Base-by-base conservation (phyloP, 2,797 vertebrate genomes). In the Stomatorhinus walkeri region DNA sequence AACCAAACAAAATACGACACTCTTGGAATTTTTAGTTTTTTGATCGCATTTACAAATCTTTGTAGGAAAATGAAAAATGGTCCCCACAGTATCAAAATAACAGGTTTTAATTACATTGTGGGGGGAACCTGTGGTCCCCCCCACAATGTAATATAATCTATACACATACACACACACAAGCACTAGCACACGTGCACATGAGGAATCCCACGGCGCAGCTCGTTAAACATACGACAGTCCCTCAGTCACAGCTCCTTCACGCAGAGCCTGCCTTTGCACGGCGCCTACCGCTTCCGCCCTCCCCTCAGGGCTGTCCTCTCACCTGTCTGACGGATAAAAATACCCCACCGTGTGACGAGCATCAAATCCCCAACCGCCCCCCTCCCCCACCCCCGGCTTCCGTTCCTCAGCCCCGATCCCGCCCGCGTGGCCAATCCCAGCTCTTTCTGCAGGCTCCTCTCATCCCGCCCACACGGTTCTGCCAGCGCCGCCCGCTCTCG, bases 301-400 rank as follows among this genome's bases (percentile, higher is more conserved):
- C 49, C 84, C 54, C 49, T 8, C 56, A 1, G 86, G 86, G 86
- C 86, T 61, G 52, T 87, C 56, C 56, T 64, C 54, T 87, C 86
- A 87, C 86, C 86, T 87, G 86, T 56, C 86, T 87, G 86, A 87
- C 28, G n/a, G 86, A 87, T 87, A 87, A 87, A 87, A 87, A 87
- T 87, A 87, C 56, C 79, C 14, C 56, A 87, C 52, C 19, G 56
- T 12, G 56, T 61, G 86, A 61, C 22, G 40, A 46, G 46, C 79
- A 49, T 46, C 76, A 81, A 46, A 40, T n/a, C 76, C 40, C 76
- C 85, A 3, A 6, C 9, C 9, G 0, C 14, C n/a, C 46, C 84
- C 49, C 9, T 2, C 32, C 85, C 54, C 10, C 43, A 1, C 32
- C 85, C 86, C 40, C 56, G 32, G 54, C 54, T 51, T 87, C 52